Evolutionary conservation across 37 sponge, comb jelly and placozoan species (phyloP), one percentile per base, ranked within the genome.

Genomic region (Oopsacas minuta): DNA sequence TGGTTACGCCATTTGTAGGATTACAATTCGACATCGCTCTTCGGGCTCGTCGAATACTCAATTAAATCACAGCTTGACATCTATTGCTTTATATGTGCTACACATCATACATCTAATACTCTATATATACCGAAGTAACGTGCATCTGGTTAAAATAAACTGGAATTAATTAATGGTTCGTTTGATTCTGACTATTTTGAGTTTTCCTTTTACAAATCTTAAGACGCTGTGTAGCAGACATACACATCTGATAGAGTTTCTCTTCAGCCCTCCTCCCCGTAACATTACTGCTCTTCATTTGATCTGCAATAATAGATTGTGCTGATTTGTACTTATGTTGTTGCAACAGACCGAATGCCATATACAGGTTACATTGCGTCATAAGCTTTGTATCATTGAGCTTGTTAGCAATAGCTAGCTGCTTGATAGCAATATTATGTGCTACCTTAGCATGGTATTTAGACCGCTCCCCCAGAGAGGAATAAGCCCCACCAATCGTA

Each of bases 391-490:
- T 10, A 12, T 61, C 75, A 34, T 12, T n/a, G 30, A 61, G 75
- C 28, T 12, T 61, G 75, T 61, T 34, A 20, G 75, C 75, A 12
- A 61, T 61, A 10, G 75, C 75, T 12, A 61, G 30, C 75, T 61
- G 75, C 28, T 61, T 61, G 75, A 61, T 61, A 25, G 75, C 75
- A 25, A 61, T 61, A 12, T 61, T n/a, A 34, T 61, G 75, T 61
- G 75, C 75, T 12, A 61, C 75, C 30, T 61, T 61, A 20, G 75
- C 75, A 34, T 61, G 75, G 75, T 61, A 61, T 5, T 20, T 12
- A n/a, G 75, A 61, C 5, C 30, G 75, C 75, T 61, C 75, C 28
- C 75, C 75, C 20, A 61, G 75, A 12, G 75, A 25, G 1, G 75
- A 61, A 61, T 61, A 61, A 12, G 75, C 75, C 1, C 75, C 75